Percentiles rank a stretch among this genome's conserved stretches.
Evolutionary conservation across 2,113 vertebrate genomes (phyloP).

Genomic region (Sander lucioperca): DNA sequence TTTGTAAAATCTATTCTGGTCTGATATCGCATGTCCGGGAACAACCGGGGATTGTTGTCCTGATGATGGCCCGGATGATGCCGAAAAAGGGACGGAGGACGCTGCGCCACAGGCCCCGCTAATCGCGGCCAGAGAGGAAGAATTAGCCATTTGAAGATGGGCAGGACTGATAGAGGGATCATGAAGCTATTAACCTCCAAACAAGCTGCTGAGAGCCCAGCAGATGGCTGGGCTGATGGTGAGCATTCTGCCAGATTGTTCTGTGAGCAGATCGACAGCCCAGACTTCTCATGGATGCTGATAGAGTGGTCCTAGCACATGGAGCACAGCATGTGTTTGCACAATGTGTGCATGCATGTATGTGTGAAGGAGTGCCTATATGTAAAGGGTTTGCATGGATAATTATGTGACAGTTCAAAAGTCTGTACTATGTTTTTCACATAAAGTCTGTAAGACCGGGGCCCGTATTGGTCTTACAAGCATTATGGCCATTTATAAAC

Average conservation of each 20-base stretch:
- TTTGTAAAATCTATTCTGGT: slow-evolving; percentile 63
- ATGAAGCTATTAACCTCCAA: slow-evolving; percentile 82
- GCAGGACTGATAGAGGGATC: slow-evolving; percentile 80
- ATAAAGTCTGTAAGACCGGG: background rate
- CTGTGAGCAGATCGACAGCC: slow-evolving; percentile 52
- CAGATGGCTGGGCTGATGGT: slow-evolving; percentile 79
- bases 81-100: slow-evolving; percentile 55
- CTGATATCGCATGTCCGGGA: slow-evolving; percentile 71
- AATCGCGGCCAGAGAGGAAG: slow-evolving; percentile 76
- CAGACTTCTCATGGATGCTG: slow-evolving; percentile 54
- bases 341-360: slow-evolving; percentile 39
- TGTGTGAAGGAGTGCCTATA: slow-evolving; percentile 36
- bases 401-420: slow-evolving; percentile 21
- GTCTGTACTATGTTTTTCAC: background rate
- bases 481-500: background rate
- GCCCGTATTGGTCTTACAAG: background rate
- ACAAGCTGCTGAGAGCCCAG: slow-evolving; percentile 83
- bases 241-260: slow-evolving; percentile 71
- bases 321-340: slow-evolving; percentile 52
- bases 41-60: slow-evolving; percentile 75
- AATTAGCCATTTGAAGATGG: slow-evolving; percentile 83
- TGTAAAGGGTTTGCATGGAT: slow-evolving; percentile 21
- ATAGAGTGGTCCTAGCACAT: slow-evolving; percentile 38
- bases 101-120: slow-evolving; percentile 55
- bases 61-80: slow-evolving; percentile 61